These are phyloP conservation scores for Suricata suricatta DNA, from an alignment of 2,113 vertebrate species.

Conservation along the genomic window DNA sequence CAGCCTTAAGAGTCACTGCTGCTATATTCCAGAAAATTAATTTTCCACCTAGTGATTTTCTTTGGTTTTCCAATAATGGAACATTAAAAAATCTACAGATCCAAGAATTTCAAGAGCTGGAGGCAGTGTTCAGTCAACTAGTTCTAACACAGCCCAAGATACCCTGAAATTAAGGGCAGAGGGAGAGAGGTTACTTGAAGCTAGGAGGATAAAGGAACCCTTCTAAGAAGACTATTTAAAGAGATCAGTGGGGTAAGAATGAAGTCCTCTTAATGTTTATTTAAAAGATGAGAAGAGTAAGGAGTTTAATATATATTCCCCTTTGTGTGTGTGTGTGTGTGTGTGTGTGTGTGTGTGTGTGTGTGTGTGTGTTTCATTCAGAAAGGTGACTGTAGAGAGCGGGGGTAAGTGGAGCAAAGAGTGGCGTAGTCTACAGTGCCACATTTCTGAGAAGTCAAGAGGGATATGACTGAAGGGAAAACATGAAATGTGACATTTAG, in stretches of 20 bases:
- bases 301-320: neutral
- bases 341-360: neutral
- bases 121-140: constrained; percentile 48
- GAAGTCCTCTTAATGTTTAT: neutral
- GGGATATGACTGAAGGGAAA: neutral
- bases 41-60: constrained; percentile 74
- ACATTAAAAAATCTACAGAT: constrained; percentile 59
- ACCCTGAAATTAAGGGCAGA: constrained; percentile 41
- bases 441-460: neutral
- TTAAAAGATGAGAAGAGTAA: neutral
- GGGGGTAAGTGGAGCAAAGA: neutral
- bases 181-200: neutral
- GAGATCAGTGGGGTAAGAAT: neutral
- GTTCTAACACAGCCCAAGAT: constrained; percentile 16
- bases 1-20: constrained; percentile 40
- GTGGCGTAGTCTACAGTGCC: neutral
- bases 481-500: neutral
- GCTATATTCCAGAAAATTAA: constrained; percentile 73
- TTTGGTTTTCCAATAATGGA: constrained; percentile 73
- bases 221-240: neutral
- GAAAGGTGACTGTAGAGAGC: neutral
- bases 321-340: neutral
- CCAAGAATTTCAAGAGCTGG: constrained; percentile 57
- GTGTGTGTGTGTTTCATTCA: too few species aligned
- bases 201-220: neutral